These are phyloP conservation scores for Pampus argenteus DNA, from an alignment of 2,797 vertebrate genomes.

Conservation along the genomic window DNA sequence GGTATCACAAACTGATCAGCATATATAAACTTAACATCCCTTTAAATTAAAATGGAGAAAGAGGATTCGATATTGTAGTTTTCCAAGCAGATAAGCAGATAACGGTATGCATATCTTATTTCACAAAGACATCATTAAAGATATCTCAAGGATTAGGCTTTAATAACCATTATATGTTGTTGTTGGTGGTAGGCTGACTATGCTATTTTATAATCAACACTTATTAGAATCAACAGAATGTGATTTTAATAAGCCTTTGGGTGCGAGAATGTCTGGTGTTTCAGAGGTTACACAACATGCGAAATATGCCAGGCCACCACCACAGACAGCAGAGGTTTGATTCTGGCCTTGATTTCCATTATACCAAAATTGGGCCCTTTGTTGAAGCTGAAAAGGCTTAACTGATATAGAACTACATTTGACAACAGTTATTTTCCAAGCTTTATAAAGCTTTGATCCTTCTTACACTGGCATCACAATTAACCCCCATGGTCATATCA, in stretches of 20 bases:
- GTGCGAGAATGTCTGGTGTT: not conserved
- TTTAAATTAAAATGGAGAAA: constrained; percentile 2
- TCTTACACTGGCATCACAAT: constrained; percentile 42
- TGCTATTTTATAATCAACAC: not conserved
- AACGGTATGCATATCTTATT: constrained; percentile 10
- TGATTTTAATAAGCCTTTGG: not conserved
- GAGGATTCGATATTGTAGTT: constrained; percentile 1
- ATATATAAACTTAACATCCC: not conserved
- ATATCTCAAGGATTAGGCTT: constrained; percentile 19
- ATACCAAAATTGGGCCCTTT: constrained; percentile 1
- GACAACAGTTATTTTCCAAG: constrained; percentile 39
- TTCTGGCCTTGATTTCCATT: constrained; percentile 6
- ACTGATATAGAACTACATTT: constrained; percentile 14
- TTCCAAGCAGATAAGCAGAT: constrained; percentile 1
- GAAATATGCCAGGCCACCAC: not conserved
- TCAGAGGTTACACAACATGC: not conserved
- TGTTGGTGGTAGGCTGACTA: not conserved
- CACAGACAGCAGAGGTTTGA: not conserved
- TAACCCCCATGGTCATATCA: constrained; percentile 61
- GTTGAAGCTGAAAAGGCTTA: constrained; percentile 16
- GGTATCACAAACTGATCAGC: not conserved
- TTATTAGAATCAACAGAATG: not conserved
- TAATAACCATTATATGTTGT: constrained; percentile 14
- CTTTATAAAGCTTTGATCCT: constrained; percentile 35
- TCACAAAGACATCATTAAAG: not conserved